Percentiles rank a stretch among this genome's conserved stretches.
Evolutionary conservation across 2,797 vertebrate species (phyloP).

Genomic region (Furcifer pardalis): DNA sequence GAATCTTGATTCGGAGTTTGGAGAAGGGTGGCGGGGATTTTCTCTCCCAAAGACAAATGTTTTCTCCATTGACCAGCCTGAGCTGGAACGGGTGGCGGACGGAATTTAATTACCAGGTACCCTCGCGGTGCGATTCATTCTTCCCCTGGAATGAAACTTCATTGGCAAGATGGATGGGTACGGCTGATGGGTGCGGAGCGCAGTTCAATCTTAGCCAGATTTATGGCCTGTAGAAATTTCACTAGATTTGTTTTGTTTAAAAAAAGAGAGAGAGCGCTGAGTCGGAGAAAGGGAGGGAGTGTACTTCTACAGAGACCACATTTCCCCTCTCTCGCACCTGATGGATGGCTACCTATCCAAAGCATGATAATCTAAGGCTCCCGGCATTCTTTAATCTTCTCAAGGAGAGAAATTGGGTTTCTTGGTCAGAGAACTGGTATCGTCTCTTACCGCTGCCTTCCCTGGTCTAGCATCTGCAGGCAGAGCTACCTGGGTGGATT

Average conservation of each 20-base stretch:
- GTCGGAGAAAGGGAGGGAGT: not conserved
- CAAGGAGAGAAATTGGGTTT: not conserved
- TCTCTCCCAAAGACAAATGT: slow-evolving; percentile 50
- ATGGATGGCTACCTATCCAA: not conserved
- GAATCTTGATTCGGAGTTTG: slow-evolving; percentile 37
- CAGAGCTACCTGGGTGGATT: too few species aligned
- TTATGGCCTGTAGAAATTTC: slow-evolving; percentile 33
- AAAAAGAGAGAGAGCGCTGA: not conserved
- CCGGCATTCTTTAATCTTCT: not conserved
- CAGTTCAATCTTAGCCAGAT: slow-evolving; percentile 40
- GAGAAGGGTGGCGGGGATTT: slow-evolving; percentile 9
- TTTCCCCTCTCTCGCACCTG: not conserved
- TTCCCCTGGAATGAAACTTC: slow-evolving; percentile 27
- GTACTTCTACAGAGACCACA: not conserved
- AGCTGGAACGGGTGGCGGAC: slow-evolving; percentile 35
- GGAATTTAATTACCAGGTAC: slow-evolving; percentile 58
- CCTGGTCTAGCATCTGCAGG: not conserved
- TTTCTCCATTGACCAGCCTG: slow-evolving; percentile 53
- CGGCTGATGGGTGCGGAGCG: slow-evolving; percentile 18
- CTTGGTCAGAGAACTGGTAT: not conserved
- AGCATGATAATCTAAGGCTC: not conserved
- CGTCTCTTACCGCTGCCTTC: not conserved
- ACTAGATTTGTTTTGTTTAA: slow-evolving; percentile 43
- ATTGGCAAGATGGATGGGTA: slow-evolving; percentile 27
- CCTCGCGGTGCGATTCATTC: slow-evolving; percentile 8